Percentiles rank a stretch among this genome's conserved stretches.
Evolutionary conservation across 2,888 invertebrate genomes (phyloP).

Genomic region (Coremacera marginata): DNA sequence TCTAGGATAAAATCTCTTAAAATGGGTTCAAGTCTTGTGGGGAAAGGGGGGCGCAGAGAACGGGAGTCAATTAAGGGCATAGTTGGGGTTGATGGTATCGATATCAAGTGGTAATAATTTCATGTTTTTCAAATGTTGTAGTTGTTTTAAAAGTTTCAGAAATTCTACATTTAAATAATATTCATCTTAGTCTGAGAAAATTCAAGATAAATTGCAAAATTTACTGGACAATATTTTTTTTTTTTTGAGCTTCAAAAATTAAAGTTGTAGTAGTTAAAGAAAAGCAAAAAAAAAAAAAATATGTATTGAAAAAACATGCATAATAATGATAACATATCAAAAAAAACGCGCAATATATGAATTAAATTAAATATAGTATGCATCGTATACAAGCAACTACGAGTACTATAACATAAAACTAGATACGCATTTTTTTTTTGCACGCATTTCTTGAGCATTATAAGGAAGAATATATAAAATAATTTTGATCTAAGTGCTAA

Average conservation of each 20-base stretch:
- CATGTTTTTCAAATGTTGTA: constrained; percentile 67
- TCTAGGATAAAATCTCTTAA: constrained; percentile 54
- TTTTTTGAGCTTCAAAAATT: not conserved
- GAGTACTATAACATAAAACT: not conserved
- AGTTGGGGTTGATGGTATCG: constrained; percentile 5
- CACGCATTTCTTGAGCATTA: not conserved
- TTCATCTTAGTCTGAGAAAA: constrained; percentile 15
- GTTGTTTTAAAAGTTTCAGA: constrained; percentile 51
- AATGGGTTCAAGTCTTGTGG: not conserved
- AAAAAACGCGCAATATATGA: not conserved
- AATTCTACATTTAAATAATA: constrained; percentile 15
- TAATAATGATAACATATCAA: not conserved
- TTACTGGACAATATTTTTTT: not conserved
- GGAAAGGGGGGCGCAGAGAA: not conserved
- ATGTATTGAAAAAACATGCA: too few relatives aligned
- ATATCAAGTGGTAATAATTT: constrained; percentile 44
- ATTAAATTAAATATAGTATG: not conserved
- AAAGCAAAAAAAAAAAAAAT: not conserved
- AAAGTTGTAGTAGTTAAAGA: constrained; percentile 18
- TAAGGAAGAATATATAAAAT: not conserved
- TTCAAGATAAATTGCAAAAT: constrained; percentile 10
- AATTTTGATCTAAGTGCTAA: too few relatives aligned
- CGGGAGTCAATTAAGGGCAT: not conserved
- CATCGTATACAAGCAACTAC: not conserved
- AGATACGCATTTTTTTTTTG: not conserved